Percentiles rank a stretch among this genome's conserved stretches.
Evolutionary conservation across 1,140 invertebrate genomes (phyloP).

Genomic region (Cotesia vestalis): DNA sequence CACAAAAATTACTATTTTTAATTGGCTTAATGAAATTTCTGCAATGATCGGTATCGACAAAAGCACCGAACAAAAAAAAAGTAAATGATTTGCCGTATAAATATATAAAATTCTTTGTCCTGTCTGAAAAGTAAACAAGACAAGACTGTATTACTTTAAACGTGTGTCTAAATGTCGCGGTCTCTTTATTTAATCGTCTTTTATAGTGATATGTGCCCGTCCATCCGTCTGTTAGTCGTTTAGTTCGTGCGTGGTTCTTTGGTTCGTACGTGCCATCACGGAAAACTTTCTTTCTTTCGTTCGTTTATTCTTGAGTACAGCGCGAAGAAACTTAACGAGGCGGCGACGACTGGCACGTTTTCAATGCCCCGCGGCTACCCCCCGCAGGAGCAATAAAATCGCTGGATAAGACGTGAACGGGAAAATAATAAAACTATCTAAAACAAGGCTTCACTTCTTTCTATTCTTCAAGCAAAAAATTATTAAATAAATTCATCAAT

Average conservation of each 20-base stretch:
- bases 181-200: conserved; percentile 13
- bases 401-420: not conserved
- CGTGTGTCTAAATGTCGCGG: conserved; percentile 38
- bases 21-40: too few relatives aligned
- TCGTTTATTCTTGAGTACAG: not conserved
- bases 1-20: too few relatives aligned
- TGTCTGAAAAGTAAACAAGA: too few relatives aligned
- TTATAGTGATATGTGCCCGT: conserved; percentile 35
- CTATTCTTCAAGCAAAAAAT: not conserved
- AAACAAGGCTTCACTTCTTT: not conserved
- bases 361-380: conserved; percentile 30
- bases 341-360: conserved; percentile 29
- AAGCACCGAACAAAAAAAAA: too few relatives aligned
- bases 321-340: conserved; percentile 31
- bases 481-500: not conserved
- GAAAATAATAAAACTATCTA: not conserved
- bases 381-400: conserved; percentile 25
- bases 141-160: conserved; percentile 5
- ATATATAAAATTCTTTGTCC: too few relatives aligned
- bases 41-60: too few relatives aligned
- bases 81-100: too few relatives aligned
- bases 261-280: conserved; percentile 24
- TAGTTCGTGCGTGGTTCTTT: conserved; percentile 7
- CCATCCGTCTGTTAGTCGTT: conserved; percentile 36
- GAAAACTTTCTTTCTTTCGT: conserved; percentile 27